Evolutionary conservation across 1,140 invertebrate species (phyloP), one percentile per base, ranked within the genome.

Genomic region (Anastrepha ludens): DNA sequence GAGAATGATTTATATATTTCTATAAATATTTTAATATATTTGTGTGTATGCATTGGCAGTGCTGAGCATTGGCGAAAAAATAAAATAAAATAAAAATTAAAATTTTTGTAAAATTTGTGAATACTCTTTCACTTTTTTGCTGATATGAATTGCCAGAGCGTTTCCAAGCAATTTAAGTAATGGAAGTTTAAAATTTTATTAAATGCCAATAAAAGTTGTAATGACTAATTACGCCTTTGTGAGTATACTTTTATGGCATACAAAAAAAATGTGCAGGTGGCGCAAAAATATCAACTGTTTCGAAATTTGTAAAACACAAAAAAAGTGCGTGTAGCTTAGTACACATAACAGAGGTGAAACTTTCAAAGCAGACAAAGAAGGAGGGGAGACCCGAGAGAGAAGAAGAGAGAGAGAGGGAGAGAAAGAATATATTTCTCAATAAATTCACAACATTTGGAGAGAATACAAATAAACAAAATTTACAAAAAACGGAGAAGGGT

Each of bases 131-230:
- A 17, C 17, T 62, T 62, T 11, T 62, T 4, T 13, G 0, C 17
- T 62, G 7, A 62, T 41, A 11, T 17, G 67, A 81, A 81, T 81
- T 55, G 44, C 74, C 8, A 55, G 9, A 81, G 17, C 3, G 11
- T 17, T 62, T n/a, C 74, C 20, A 13, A 81, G n/a, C 74, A 81
- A 81, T 81, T 81, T 55, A 81, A n/a, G 3, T 20, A 55, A 81
- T 81, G 17, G 47, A 41, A 55, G 50, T 81, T 81, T 3, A 50
- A 55, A 13, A 50, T 81, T 81, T 81, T 17, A 81, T 55, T 81
- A 74, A 74, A 74, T 74, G 15, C 9, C 41, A 44, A 74, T 74
- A 47, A 47, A 74, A 7, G 9, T 17, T 74, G 15, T 74, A 17
- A 17, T 41, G 13, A 74, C 15, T 74, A 74, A 74, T 74, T 44